Evolutionary conservation across 2,113 vertebrate species (phyloP).

Genomic region (Xiphophorus couchianus): DNA sequence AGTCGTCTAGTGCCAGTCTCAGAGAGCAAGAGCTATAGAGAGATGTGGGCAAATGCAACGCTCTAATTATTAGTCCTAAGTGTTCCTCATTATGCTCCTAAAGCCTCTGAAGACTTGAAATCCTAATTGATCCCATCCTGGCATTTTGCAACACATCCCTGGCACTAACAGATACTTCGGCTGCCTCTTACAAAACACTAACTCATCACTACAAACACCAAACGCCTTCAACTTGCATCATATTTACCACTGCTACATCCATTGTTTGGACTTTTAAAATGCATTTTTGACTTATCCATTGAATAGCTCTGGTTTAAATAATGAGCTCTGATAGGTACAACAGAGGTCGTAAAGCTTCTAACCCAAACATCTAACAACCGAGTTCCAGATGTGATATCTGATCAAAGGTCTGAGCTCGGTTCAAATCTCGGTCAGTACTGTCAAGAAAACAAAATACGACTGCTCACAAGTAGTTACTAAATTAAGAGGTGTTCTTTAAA

Average conservation of each 20-base stretch:
- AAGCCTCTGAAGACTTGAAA: conserved; percentile 74
- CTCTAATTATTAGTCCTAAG: conserved; percentile 78
- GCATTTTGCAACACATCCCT: conserved; percentile 59
- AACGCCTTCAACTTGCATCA: background rate
- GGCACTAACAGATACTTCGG: conserved; percentile 33
- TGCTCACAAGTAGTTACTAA: too few relatives aligned
- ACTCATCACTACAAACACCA: conserved; percentile 22
- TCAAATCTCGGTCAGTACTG: too few relatives aligned
- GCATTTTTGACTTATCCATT: background rate
- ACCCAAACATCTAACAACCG: too few relatives aligned
- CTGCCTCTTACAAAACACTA: conserved; percentile 18
- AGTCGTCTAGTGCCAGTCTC: conserved; percentile 53
- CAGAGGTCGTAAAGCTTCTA: too few relatives aligned
- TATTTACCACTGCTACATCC: background rate
- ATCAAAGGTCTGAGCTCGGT: too few relatives aligned
- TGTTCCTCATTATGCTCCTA: conserved; percentile 80
- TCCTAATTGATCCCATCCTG: conserved; percentile 73
- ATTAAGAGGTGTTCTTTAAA: too few relatives aligned
- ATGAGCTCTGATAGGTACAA: too few relatives aligned
- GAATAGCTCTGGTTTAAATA: background rate
- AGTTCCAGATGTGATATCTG: too few relatives aligned
- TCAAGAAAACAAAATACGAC: too few relatives aligned
- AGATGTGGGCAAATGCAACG: conserved; percentile 57
- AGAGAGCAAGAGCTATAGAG: conserved; percentile 31
- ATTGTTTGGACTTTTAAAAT: background rate